phyloP scores from a whole-genome alignment of 2,113 vertebrate genomes.

The Tamias sibiricus region DNA sequence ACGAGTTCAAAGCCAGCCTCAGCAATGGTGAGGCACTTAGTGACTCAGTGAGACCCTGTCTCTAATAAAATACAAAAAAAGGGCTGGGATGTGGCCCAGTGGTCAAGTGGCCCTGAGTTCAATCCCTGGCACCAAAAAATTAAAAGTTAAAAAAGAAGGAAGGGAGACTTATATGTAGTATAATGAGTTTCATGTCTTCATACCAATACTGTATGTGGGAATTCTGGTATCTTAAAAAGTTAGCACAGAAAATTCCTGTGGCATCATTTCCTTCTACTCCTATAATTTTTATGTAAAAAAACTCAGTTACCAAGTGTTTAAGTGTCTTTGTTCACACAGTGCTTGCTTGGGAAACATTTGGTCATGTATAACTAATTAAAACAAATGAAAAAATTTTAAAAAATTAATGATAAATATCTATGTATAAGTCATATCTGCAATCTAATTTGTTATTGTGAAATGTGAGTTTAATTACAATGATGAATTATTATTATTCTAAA shows the following conservation, averaged over 20 bases:
- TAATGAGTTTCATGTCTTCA: not conserved
- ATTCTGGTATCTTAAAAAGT: not conserved
- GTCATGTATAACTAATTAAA: too few species aligned
- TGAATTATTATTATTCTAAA: slow-evolving; percentile 73
- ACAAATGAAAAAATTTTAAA: not conserved
- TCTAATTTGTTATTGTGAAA: slow-evolving; percentile 49
- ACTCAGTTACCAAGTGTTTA: not conserved
- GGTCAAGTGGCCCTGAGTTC: too few species aligned
- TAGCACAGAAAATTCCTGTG: not conserved
- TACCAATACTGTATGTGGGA: not conserved
- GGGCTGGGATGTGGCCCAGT: too few species aligned
- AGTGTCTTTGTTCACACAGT: not conserved
- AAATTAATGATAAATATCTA: slow-evolving; percentile 66
- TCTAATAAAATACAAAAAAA: too few species aligned
- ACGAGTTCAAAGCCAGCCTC: too few species aligned
- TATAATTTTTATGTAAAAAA: slow-evolving; percentile 34
- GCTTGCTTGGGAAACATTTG: slow-evolving; percentile 26
- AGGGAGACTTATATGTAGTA: not conserved
- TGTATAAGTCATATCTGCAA: slow-evolving; percentile 16
- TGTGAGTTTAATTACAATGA: slow-evolving; percentile 66
- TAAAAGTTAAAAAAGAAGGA: too few species aligned
- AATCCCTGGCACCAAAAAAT: too few species aligned
- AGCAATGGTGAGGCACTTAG: too few species aligned
- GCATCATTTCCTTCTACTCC: not conserved
- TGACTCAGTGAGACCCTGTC: too few species aligned